These are phyloP conservation scores for Jaculus jaculus DNA, from an alignment of 2,113 vertebrate genomes.

Conservation along the genomic window DNA sequence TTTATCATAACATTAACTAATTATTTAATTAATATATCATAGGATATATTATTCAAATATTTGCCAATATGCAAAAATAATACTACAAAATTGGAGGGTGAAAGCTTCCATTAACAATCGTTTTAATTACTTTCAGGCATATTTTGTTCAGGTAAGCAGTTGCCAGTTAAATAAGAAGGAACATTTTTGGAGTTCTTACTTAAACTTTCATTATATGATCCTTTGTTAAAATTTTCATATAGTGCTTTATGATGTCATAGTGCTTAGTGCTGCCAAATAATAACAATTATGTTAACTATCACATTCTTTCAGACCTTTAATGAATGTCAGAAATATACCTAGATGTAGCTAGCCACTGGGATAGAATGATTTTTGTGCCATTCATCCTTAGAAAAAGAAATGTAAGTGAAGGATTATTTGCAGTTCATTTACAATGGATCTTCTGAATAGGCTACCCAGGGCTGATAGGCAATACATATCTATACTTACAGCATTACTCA, in stretches of 20 bases:
- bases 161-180: neutral
- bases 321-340: slow-evolving; percentile 15
- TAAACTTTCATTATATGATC: neutral
- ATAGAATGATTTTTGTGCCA: slow-evolving; percentile 5
- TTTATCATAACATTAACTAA: neutral
- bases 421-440: neutral
- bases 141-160: neutral
- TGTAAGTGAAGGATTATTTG: slow-evolving; percentile 46
- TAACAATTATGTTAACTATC: neutral
- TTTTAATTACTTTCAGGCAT: neutral
- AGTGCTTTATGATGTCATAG: neutral
- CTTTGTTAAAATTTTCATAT: neutral
- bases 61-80: neutral
- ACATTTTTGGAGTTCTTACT: neutral
- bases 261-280: slow-evolving; percentile 27
- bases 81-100: neutral
- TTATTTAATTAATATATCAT: neutral
- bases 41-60: too few relatives aligned
- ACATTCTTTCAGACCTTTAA: neutral
- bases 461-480: neutral
- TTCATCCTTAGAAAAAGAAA: slow-evolving; percentile 43
- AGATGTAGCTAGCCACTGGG: neutral
- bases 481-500: slow-evolving; percentile 33
- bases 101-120: neutral
- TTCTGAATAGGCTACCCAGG: slow-evolving; percentile 28